Evolutionary conservation across 2,888 invertebrate species (phyloP), one percentile per base, ranked within the genome.

Genomic region (Emmelina monodactyla): DNA sequence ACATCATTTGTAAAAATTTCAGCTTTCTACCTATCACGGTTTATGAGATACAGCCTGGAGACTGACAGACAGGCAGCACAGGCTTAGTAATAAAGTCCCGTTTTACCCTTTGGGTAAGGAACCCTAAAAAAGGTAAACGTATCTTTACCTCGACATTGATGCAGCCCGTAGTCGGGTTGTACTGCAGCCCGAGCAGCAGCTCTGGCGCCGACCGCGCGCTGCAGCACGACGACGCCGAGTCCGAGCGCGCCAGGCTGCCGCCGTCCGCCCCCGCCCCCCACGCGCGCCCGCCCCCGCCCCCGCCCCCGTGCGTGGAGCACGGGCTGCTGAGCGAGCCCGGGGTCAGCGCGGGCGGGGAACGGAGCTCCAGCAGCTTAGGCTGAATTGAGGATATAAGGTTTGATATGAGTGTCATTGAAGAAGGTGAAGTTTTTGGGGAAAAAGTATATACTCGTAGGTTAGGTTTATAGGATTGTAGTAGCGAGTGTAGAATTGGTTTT

Each of bases 221-320:
- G 69, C 94, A 94, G 49, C 94, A 94, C 0, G 95, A 96, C 16
- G 94, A 94, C 4, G 94, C 93, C 47, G 94, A 94, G 70, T 97
- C 96, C 43, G 95, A 96, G 37, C 94, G 83, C 12, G 94, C 91
- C 53, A 96, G 81, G 62, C 92, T 92, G 51, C 86, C 78, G 2
- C 69, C 71, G 2, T 55, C 48, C 45, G 1, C 39, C 41, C 42
- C 34, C 4, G 41, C 38, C 4, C 42, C 45, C 7, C 73, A 66
- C 2, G 64, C 56, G 38, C 55, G 60, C 7, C 73, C 65, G 2
- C 64, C 56, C 14, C 38, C 5, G 41, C 45, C n/a, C n/a, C n/a
- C n/a, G n/a, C n/a, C n/a, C n/a, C n/a, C n/a, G n/a, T n/a, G n/a
- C 45, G 69, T 44, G 0, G 76, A 69, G 0, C 64, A 71, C 1